Evolutionary conservation across 2,888 invertebrate genomes (phyloP), one percentile per base, ranked within the genome.

Genomic region (Cephus spinipes): DNA sequence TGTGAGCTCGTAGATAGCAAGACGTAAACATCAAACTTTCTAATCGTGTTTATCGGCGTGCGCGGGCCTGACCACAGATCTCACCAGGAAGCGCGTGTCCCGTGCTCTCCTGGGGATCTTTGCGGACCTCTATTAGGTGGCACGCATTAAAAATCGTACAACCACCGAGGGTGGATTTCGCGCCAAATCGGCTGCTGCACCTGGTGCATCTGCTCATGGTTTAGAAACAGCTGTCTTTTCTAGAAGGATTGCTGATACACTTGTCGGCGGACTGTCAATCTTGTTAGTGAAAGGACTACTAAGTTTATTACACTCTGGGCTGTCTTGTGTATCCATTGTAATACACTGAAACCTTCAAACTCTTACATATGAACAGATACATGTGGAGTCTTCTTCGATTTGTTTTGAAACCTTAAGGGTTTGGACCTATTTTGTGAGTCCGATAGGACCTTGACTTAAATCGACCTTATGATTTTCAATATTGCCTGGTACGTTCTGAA

Each of bases 11-110:
- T 83, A 84, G 55, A 55, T 55, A 55, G 82, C 77, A 77, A 78
- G 82, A 87, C 85, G 85, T 87, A 88, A 88, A 88, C 88, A 88
- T 85, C 85, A 84, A 83, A 85, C 87, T 87, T 88, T 87, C 84
- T 87, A 87, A 85, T 85, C 81, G 83, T 78, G 80, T 85, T 86
- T 80, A 81, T 79, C 76, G 32, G 36, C 68, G 68, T 30, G 68
- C 33, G 31, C 23, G 68, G 31, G 76, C 76, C 78, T 76, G 76
- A 55, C 55, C 55, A 55, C 55, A 23, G 55, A 55, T 55, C 55
- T 55, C 55, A 55, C 55, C 55, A 55, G 55, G 55, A 55, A 55
- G 55, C 55, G 55, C 55, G 55, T 55, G 55, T 55, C 2, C 55
- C 55, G 55, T 55, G 55, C 55, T 55, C 55, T 55, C 55, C 55